Evolutionary conservation across 2,797 vertebrate genomes (phyloP).

Genomic region (Characodon lateralis): DNA sequence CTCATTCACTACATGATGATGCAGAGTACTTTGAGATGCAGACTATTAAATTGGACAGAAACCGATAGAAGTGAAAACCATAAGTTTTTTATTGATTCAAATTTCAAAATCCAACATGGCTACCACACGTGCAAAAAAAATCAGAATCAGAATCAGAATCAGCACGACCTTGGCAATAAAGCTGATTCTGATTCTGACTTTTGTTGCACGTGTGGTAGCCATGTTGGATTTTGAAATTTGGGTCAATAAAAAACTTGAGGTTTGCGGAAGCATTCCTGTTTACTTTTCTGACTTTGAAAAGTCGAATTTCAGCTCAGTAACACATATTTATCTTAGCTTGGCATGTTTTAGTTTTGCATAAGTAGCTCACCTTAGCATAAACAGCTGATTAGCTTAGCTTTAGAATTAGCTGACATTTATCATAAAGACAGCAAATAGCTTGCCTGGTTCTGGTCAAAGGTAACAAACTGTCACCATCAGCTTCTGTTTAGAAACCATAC

Average conservation of each 20-base stretch:
- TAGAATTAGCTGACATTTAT: not conserved
- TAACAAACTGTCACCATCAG: not conserved
- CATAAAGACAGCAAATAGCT: not conserved
- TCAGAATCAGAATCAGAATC: too few species aligned
- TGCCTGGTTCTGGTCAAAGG: not conserved
- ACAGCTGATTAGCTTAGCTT: constrained; percentile 15
- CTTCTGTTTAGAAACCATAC: not conserved
- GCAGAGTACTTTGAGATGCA: too few species aligned
- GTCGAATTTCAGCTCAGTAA: not conserved
- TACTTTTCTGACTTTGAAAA: not conserved
- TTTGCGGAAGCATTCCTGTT: not conserved
- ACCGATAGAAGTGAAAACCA: too few species aligned
- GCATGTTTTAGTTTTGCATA: not conserved
- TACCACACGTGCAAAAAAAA: too few species aligned
- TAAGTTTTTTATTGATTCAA: too few species aligned
- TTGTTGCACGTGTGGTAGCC: too few species aligned
- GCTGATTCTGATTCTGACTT: too few species aligned
- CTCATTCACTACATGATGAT: too few species aligned
- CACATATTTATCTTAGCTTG: not conserved
- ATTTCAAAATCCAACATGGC: too few species aligned
- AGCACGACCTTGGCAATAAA: too few species aligned
- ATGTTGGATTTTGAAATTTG: too few species aligned
- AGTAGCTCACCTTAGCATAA: not conserved
- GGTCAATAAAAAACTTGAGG: not conserved
- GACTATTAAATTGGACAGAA: too few species aligned